Evolutionary conservation across 2,113 vertebrate genomes (phyloP).

Genomic region (Dissostichus mawsoni): DNA sequence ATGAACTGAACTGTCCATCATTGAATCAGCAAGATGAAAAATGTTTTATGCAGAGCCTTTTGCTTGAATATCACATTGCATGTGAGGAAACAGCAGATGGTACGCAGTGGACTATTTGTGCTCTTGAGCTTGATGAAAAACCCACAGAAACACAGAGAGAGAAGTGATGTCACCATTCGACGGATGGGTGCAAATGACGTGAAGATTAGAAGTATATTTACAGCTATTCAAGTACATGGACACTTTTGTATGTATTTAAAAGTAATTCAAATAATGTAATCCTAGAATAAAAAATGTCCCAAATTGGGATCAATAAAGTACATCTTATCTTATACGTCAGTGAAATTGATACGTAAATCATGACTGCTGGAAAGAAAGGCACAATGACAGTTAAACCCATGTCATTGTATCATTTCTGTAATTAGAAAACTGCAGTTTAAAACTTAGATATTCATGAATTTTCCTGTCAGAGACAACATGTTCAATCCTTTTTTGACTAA

Average conservation of each 20-base stretch:
- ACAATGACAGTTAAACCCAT: neutral
- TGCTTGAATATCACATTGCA: neutral
- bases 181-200: constrained; percentile 12
- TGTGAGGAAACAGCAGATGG: constrained; percentile 45
- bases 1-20: neutral
- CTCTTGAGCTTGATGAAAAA: constrained; percentile 32
- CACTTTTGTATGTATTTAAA: neutral
- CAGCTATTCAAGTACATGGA: neutral
- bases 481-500: neutral
- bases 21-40: neutral
- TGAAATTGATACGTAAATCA: neutral
- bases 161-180: constrained; percentile 43
- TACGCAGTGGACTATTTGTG: constrained; percentile 14
- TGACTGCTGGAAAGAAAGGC: constrained; percentile 2
- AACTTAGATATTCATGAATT: too few relatives aligned
- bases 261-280: neutral
- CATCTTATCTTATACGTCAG: neutral
- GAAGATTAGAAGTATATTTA: neutral
- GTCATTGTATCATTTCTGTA: neutral
- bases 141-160: constrained; percentile 29
- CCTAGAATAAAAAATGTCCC: neutral
- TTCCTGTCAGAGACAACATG: neutral
- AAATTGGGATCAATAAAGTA: too few relatives aligned
- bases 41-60: neutral
- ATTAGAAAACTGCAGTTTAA: neutral